Evolutionary conservation across 1,140 invertebrate species (phyloP).

Genomic region (Octopus sinensis): DNA sequence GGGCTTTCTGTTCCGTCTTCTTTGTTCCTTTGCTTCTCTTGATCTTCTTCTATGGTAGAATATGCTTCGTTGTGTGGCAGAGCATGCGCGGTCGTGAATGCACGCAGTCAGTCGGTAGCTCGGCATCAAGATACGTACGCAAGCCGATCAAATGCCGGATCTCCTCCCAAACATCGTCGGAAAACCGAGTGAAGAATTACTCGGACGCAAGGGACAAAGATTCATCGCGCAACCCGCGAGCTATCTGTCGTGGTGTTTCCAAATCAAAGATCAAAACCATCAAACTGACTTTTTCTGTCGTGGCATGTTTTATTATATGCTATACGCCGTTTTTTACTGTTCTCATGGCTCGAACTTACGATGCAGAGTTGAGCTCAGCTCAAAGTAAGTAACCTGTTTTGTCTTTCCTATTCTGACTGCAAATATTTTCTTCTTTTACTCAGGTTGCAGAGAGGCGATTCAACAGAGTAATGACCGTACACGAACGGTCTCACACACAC

Average conservation of each 20-base stretch:
- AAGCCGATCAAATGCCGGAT: constrained; percentile 1
- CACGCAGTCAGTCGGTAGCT: background rate
- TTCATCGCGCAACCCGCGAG: constrained; percentile 19
- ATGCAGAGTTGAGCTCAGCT: background rate
- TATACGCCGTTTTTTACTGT: constrained; percentile 66
- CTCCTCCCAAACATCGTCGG: background rate
- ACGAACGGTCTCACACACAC: too few species aligned
- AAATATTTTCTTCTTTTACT: too few species aligned
- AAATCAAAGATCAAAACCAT: constrained; percentile 70
- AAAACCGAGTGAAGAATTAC: background rate
- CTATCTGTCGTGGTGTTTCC: constrained; percentile 27
- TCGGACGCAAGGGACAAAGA: background rate
- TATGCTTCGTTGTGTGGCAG: constrained; percentile 63
- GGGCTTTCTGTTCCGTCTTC: constrained; percentile 24
- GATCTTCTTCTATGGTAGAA: constrained; percentile 59
- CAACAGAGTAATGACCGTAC: too few species aligned
- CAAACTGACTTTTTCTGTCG: constrained; percentile 73
- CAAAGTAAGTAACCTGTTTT: too few species aligned
- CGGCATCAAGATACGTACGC: background rate
- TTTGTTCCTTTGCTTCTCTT: constrained; percentile 26
- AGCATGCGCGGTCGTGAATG: constrained; percentile 29
- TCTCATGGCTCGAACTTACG: background rate
- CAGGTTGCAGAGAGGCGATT: too few species aligned
- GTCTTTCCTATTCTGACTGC: too few species aligned
- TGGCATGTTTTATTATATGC: constrained; percentile 70